Percentiles rank a stretch among this genome's conserved stretches.
Evolutionary conservation across 2,888 invertebrate genomes (phyloP).

Genomic region (Trichacis sp.): DNA sequence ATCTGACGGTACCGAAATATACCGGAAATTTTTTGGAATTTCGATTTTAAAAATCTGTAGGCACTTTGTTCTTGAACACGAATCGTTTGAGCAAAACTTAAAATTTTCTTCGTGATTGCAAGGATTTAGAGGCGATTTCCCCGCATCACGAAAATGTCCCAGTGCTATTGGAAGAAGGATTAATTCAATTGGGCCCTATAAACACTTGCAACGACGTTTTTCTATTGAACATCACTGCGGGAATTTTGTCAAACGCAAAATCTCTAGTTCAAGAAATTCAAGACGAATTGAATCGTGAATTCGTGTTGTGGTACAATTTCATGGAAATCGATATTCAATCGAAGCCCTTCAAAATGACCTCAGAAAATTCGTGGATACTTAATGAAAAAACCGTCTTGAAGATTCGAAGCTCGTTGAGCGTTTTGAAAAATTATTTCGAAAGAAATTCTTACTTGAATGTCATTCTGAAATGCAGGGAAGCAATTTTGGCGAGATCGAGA

Average conservation of each 20-base stretch:
- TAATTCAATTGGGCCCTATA: constrained; percentile 64
- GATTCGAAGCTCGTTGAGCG: constrained; percentile 67
- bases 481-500: constrained; percentile 68
- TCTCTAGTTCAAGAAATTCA: constrained; percentile 52
- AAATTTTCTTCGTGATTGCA: not conserved
- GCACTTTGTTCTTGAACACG: too few relatives aligned
- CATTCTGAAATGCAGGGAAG: constrained; percentile 66
- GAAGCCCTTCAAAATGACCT: constrained; percentile 57
- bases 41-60: too few relatives aligned
- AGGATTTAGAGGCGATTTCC: constrained; percentile 5
- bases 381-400: constrained; percentile 72
- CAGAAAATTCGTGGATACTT: constrained; percentile 59
- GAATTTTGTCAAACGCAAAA: constrained; percentile 73
- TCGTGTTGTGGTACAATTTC: constrained; percentile 58
- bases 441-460: constrained; percentile 70
- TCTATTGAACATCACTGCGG: constrained; percentile 72
- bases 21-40: too few relatives aligned
- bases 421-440: constrained; percentile 70
- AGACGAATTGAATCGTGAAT: constrained; percentile 39
- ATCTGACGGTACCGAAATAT: too few relatives aligned
- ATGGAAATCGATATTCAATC: constrained; percentile 60
- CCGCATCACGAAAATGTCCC: constrained; percentile 25
- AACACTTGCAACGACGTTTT: constrained; percentile 65
- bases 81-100: not conserved
- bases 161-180: constrained; percentile 51